Evolutionary conservation across 2,113 vertebrate species (phyloP).

Genomic region (Macheiramphus alcinus): DNA sequence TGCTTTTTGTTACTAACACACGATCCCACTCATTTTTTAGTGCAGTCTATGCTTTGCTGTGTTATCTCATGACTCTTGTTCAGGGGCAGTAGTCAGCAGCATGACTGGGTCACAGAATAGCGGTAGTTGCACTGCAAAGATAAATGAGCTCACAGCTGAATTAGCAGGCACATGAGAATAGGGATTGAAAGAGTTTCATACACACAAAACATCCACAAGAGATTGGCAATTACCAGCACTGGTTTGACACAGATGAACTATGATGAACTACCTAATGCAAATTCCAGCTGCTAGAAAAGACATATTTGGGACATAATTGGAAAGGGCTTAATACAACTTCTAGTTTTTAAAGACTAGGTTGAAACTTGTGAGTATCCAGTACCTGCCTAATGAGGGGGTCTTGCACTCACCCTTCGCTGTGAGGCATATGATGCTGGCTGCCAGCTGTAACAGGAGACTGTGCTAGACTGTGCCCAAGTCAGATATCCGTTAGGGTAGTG

Average conservation of each 20-base stretch:
- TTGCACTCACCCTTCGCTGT: background rate
- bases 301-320: background rate
- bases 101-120: background rate
- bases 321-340: background rate
- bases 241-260: background rate
- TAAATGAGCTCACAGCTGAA: background rate
- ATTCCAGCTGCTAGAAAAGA: background rate
- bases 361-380: background rate
- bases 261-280: background rate
- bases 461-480: accelerated
- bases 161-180: background rate
- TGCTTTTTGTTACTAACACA: background rate
- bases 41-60: background rate
- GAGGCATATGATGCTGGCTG: background rate
- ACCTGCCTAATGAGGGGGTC: background rate
- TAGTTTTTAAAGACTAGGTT: background rate
- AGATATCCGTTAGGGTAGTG: too few relatives aligned
- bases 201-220: background rate
- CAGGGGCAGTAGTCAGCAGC: background rate
- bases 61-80: background rate
- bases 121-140: background rate
- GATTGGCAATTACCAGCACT: background rate
- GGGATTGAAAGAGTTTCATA: background rate
- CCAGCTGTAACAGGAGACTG: background rate
- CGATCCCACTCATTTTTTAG: background rate